Percentiles rank a stretch among this genome's conserved stretches.
phyloP scores from a whole-genome alignment of 2,888 invertebrate species.

The Lepidocyrtoides sp. region DNA sequence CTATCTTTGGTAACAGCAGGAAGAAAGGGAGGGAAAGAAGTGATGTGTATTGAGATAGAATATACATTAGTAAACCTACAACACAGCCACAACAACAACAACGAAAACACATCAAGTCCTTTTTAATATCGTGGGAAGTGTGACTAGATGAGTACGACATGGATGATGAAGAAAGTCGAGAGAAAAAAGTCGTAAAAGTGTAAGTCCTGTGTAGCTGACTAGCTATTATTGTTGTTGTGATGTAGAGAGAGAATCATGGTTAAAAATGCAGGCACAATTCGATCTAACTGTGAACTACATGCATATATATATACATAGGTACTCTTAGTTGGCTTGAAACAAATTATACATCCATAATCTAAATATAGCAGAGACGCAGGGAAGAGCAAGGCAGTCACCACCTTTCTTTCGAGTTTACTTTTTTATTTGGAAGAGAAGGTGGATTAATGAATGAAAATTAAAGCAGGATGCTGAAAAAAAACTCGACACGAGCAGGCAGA shows the following conservation, averaged over 20 bases:
- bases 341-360: slow-evolving; percentile 29
- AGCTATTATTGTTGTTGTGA: not conserved
- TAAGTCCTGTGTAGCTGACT: slow-evolving; percentile 11
- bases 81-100: slow-evolving; percentile 26
- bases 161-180: not conserved
- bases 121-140: slow-evolving; percentile 34
- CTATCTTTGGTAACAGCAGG: not conserved
- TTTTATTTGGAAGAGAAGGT: slow-evolving; percentile 32
- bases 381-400: not conserved
- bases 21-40: not conserved
- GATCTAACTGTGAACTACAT: not conserved
- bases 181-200: not conserved
- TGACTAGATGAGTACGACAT: not conserved
- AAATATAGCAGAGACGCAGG: not conserved
- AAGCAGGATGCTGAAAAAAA: slow-evolving; percentile 51
- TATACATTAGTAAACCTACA: not conserved
- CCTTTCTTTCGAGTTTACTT: not conserved
- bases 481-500: not conserved
- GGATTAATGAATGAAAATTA: slow-evolving; percentile 70
- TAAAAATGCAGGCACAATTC: not conserved
- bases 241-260: not conserved
- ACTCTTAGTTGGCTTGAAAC: too few relatives aligned
- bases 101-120: slow-evolving; percentile 11
- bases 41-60: not conserved
- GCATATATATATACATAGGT: not conserved